Percentiles rank a stretch among this genome's conserved stretches.
phyloP scores from a whole-genome alignment of 1,140 invertebrate genomes.

The Oreohelix idahoensis region DNA sequence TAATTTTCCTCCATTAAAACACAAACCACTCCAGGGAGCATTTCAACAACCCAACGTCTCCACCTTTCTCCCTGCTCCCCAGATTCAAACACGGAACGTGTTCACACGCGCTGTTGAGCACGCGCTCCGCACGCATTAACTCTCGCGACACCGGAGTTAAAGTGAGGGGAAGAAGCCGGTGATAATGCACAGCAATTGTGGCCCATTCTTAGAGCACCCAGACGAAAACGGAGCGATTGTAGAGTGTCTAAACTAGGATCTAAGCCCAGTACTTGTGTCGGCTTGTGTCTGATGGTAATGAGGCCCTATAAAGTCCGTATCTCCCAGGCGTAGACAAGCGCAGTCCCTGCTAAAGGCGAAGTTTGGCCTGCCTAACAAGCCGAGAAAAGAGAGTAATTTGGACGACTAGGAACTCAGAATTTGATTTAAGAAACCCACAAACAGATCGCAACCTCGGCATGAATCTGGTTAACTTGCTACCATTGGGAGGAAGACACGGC shows the following conservation, averaged over 20 bases:
- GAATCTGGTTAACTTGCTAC: constrained; percentile 28
- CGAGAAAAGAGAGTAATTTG: constrained; percentile 24
- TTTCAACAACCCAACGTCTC: constrained; percentile 21
- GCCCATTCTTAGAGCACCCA: constrained; percentile 13
- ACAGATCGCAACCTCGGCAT: constrained; percentile 26
- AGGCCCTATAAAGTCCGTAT: constrained; percentile 7
- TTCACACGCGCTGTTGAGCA: constrained; percentile 26
- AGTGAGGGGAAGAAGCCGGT: constrained; percentile 5
- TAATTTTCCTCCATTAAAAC: constrained; percentile 23
- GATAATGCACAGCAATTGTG: constrained; percentile 18
- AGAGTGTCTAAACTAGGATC: neutral
- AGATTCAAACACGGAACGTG: neutral
- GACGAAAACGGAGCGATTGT: constrained; percentile 12
- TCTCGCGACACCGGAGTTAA: constrained; percentile 21
- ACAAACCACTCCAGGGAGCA: constrained; percentile 23
- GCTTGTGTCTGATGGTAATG: constrained; percentile 12
- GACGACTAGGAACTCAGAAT: neutral
- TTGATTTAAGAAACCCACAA: constrained; percentile 28
- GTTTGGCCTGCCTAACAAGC: constrained; percentile 8
- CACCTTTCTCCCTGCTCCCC: neutral
- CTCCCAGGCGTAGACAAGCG: neutral
- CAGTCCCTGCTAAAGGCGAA: constrained; percentile 16
- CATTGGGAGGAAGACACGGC: neutral
- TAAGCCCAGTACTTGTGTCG: constrained; percentile 1
- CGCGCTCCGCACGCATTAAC: constrained; percentile 25